phyloP scores from a whole-genome alignment of 2,888 invertebrate genomes.

The Drosophila eohydei region DNA sequence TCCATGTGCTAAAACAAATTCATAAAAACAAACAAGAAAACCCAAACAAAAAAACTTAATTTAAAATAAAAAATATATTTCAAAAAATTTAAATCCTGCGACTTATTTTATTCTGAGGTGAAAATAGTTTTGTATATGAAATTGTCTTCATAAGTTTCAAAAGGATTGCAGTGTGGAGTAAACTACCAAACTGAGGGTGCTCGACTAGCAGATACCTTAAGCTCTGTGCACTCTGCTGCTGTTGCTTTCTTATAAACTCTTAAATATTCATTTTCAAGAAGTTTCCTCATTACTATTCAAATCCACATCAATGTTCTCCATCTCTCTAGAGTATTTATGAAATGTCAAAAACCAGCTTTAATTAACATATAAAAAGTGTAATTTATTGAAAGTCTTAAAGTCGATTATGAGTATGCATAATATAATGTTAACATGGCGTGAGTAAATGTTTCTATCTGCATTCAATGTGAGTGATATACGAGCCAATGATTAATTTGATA shows the following conservation, averaged over 20 bases:
- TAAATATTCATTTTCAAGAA: neutral
- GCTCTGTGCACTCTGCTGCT: no score
- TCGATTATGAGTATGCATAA: constrained; percentile 16
- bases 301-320: neutral
- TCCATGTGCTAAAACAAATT: constrained; percentile 76
- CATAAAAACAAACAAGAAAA: constrained; percentile 21
- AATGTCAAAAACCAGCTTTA: neutral
- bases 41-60: constrained; percentile 25
- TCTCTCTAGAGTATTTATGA: neutral
- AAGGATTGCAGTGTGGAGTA: no score
- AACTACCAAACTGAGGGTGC: no score
- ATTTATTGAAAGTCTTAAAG: neutral
- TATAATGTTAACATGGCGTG: constrained; percentile 5
- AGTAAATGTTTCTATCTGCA: constrained; percentile 11
- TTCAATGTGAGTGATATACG: constrained; percentile 1
- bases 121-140: neutral
- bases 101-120: neutral
- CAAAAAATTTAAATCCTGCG: constrained; percentile 32
- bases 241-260: neutral
- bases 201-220: no score
- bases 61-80: constrained; percentile 52
- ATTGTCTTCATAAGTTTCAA: no score
- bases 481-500: constrained; percentile 17
- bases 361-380: neutral
- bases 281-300: neutral